Evolutionary conservation across 2,113 vertebrate species (phyloP).

Genomic region (Microcebus lehilahytsara): DNA sequence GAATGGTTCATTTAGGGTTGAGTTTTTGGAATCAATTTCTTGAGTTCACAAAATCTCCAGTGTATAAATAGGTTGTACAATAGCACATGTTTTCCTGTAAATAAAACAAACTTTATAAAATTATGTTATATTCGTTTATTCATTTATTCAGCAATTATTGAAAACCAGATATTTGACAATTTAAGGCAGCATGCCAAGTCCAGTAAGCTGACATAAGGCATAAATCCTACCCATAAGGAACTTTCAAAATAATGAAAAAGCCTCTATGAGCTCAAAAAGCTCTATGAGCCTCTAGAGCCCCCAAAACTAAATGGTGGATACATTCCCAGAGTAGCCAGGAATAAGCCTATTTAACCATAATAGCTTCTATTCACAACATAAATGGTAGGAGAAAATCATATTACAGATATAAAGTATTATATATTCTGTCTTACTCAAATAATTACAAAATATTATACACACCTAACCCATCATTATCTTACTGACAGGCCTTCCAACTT

Average conservation of each 20-base stretch:
- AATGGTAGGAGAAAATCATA: neutral
- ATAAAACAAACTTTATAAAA: neutral
- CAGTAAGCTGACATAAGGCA: neutral
- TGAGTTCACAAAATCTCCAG: neutral
- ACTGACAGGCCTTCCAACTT: neutral
- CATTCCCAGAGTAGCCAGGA: neutral
- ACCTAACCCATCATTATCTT: neutral
- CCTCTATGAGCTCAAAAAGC: neutral
- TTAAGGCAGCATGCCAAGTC: neutral
- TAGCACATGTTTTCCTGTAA: neutral
- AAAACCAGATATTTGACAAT: neutral
- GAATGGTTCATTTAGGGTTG: conserved; percentile 7
- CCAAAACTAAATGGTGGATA: neutral
- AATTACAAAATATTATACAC: neutral
- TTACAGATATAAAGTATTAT: neutral
- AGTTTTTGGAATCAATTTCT: neutral
- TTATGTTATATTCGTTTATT: neutral
- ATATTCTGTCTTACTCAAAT: neutral
- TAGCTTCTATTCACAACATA: conserved; percentile 15
- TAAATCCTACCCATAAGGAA: neutral
- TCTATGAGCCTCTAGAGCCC: neutral
- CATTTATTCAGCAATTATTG: neutral
- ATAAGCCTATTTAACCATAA: neutral
- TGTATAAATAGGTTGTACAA: neutral
- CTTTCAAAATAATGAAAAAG: neutral